Evolutionary conservation across 64 coral and sea anemone species (phyloP), one percentile per base, ranked within the genome.

Genomic region (Dendrophyllia cribrosa): DNA sequence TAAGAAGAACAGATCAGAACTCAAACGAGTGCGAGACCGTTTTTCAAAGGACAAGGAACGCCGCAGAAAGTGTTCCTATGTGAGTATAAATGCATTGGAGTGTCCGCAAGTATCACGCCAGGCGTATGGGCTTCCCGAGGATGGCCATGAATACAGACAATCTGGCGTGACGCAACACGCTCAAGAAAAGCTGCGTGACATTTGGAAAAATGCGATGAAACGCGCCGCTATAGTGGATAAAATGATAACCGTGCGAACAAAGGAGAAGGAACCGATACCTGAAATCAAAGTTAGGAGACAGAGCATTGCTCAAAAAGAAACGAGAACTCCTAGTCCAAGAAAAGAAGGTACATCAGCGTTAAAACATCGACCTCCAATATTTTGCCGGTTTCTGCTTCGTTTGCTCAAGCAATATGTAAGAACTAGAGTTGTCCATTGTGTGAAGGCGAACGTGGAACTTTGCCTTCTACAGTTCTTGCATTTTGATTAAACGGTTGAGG

Each of bases 91-190:
- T 22, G 97, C 94, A 3, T 72, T 94, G 7, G 94, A 96, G 16
- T 76, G 83, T 58, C 97, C 97, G 4, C 70, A 82, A 45, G 97
- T 99, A 17, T 94, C 97, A 9, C 90, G 97, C n/a, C 78, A 83
- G 13, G 78, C 88, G 8, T 96, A 96, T 61, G 97, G 97, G 19
- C 73, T 99, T n/a, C 96, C 96, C 2, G 74, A 95, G 13, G 96
- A 98, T 0, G 96, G 96, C 4, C 76, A 98, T 12, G 96, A 98
- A 84, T 66, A 95, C 47, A 75, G 20, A 59, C 47, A 66, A 4
- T 85, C 95, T 11, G 43, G 43, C 21, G 82, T 77, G 59, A 87
- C 44, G 20, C 69, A 85, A 17, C 92, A 90, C 16, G 77, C 87
- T 65, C 78, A 93, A 17, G 53, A 90, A 78, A 89, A 83, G 23